Base-by-base conservation (phyloP, 2,113 vertebrate species). In the Oryzias melastigma region DNA sequence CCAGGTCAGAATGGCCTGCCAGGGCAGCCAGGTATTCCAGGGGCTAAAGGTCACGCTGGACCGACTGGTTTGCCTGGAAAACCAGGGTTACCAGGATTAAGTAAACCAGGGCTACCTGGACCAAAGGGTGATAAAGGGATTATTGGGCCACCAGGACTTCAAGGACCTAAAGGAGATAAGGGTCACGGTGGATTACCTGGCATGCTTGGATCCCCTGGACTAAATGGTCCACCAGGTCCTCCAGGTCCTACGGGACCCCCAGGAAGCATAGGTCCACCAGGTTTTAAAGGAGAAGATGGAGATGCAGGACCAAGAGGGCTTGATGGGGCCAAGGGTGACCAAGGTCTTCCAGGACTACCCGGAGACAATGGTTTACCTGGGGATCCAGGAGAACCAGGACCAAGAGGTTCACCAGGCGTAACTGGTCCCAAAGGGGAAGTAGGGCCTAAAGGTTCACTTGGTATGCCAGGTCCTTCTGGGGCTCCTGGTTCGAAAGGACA, bases 351-450 rank as follows among this genome's bases (percentile, higher is more conserved):
- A 29, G 97, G 97, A 3, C 86, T 95, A 46, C 91, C 95, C 4
- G 97, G 97, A n/a, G 95, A 94, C 59, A 92, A 94, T 46, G 96
- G 97, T 19, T 91, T 95, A 29, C 91, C 92, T 0, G 97, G 96
- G 58, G 94, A 96, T 62, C 90, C 73, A 27, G 97, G 97, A 18
- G 90, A 95, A 12, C 94, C 94, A 0, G 97, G 97, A 14, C 87
- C 93, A 62, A 92, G 93, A 73, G 96, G 97, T 35, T 81, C 90
- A 71, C 91, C 92, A 0, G 96, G 97, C 40, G 91, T 90, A 48
- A 90, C 61, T 5, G 97, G 96, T 17, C 88, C 91, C 13, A 98
- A 98, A 85, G 97, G 97, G 55, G 95, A 97, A 29, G 80, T 68
- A 0, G 97, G 97, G 3, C 93, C 88, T 1, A 98, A 94, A 88